Evolutionary conservation across 2,888 invertebrate species (phyloP).

Genomic region (Acanthopleura granulata): DNA sequence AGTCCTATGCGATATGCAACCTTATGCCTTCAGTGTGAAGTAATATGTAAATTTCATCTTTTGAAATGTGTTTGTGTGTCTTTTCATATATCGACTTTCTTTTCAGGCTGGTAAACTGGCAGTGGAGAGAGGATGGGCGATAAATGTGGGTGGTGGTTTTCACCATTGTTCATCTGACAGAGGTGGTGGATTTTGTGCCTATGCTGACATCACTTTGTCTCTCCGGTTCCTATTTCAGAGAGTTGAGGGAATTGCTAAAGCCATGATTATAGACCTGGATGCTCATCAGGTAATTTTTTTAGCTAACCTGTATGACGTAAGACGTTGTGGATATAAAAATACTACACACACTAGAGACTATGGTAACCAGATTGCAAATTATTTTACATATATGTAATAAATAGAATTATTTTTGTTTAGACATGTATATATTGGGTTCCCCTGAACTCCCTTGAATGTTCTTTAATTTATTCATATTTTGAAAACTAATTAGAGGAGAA

Average conservation of each 20-base stretch:
- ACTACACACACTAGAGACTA: too few relatives aligned
- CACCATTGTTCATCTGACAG: slow-evolving; percentile 84
- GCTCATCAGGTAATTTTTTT: slow-evolving; percentile 82
- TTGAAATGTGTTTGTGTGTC: slow-evolving; percentile 5
- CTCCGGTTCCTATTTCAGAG: slow-evolving; percentile 77
- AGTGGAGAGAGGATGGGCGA: slow-evolving; percentile 86
- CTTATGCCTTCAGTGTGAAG: too few relatives aligned
- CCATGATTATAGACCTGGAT: slow-evolving; percentile 91
- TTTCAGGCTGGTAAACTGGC: slow-evolving; percentile 83
- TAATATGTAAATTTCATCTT: too few relatives aligned
- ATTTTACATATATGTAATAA: too few relatives aligned
- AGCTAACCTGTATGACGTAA: not conserved
- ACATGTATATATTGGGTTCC: too few relatives aligned
- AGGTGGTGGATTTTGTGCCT: slow-evolving; percentile 91
- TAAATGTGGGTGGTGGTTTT: slow-evolving; percentile 92
- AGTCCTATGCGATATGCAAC: too few relatives aligned
- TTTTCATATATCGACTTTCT: slow-evolving; percentile 11
- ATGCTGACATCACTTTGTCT: slow-evolving; percentile 88
- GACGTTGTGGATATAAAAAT: not conserved
- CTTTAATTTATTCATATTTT: too few relatives aligned
- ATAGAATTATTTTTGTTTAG: too few relatives aligned
- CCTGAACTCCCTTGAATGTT: too few relatives aligned
- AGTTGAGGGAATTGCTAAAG: slow-evolving; percentile 70
- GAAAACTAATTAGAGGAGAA: too few relatives aligned
- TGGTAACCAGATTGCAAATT: too few relatives aligned